phyloP scores from a whole-genome alignment of 2,888 invertebrate genomes.

The Ophonus ardosiacus region DNA sequence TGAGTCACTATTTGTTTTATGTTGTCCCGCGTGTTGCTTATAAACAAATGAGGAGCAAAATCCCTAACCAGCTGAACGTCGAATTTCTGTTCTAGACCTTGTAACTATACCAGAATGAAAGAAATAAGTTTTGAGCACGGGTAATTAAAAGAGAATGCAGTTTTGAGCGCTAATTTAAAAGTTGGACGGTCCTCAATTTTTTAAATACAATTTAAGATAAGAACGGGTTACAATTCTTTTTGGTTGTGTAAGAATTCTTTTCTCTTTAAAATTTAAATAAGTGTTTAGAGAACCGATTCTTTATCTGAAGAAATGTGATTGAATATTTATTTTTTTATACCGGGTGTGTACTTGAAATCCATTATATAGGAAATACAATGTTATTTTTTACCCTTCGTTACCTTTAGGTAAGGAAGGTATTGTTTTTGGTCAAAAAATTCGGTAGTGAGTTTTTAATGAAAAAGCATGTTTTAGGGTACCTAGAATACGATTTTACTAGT shows the following conservation, averaged over 20 bases:
- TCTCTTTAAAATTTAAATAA: not conserved
- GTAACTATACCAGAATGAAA: constrained; percentile 29
- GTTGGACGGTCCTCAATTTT: not conserved
- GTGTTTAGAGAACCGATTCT: too few relatives aligned
- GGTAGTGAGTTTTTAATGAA: too few relatives aligned
- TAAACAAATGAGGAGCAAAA: constrained; percentile 43
- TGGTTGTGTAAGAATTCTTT: not conserved
- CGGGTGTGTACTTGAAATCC: too few relatives aligned
- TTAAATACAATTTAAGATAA: not conserved
- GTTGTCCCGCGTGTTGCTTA: not conserved
- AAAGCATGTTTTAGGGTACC: too few relatives aligned
- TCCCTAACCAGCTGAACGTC: not conserved
- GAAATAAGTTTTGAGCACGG: constrained; percentile 15
- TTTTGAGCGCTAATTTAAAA: constrained; percentile 10
- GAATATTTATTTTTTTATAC: too few relatives aligned
- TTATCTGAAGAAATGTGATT: too few relatives aligned
- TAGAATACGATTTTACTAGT: too few relatives aligned
- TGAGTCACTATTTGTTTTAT: not conserved
- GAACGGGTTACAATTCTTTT: not conserved
- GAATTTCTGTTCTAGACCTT: constrained; percentile 46
- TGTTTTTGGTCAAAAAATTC: too few relatives aligned
- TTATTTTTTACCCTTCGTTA: too few relatives aligned
- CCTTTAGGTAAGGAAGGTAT: too few relatives aligned
- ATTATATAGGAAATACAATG: too few relatives aligned
- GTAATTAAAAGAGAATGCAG: constrained; percentile 5